Conservation (phyloP, 2,797 vertebrate species). For the Crenuchus spilurus region DNA sequence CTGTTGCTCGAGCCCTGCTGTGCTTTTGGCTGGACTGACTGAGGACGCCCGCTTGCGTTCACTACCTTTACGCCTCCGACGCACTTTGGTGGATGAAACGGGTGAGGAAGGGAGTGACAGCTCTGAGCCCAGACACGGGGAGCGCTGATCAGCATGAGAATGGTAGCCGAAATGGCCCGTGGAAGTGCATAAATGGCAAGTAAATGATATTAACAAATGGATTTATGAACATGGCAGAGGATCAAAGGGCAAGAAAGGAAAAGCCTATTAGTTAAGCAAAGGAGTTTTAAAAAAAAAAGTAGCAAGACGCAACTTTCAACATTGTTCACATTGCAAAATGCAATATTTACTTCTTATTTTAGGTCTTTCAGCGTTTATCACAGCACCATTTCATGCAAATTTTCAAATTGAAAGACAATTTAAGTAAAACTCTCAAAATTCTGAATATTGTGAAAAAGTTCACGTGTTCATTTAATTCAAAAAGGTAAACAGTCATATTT, state of each 20-base stretch:
- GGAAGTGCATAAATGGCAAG: constrained; percentile 22
- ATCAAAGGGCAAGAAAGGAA: constrained; percentile 79
- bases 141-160: constrained; percentile 51
- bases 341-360: not conserved
- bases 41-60: constrained; percentile 69
- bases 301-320: not conserved
- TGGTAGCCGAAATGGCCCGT: constrained; percentile 32
- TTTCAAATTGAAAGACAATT: too few species aligned
- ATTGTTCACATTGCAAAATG: not conserved
- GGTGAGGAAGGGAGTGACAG: constrained; percentile 81
- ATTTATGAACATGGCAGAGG: constrained; percentile 79
- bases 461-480: too few species aligned
- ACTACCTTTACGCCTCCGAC: constrained; percentile 87
- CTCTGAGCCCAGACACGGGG: constrained; percentile 74
- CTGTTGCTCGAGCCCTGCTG: constrained; percentile 46
- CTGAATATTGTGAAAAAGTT: too few species aligned
- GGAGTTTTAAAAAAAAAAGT: constrained; percentile 65
- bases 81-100: constrained; percentile 82
- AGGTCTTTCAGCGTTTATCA: too few species aligned
- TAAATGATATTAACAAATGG: constrained; percentile 59
- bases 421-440: too few species aligned
- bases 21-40: constrained; percentile 72
- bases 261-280: constrained; percentile 88
- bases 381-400: too few species aligned
- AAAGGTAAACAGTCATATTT: too few species aligned